Conservation (phyloP, 2,797 vertebrate species). For the Syngnathus rostellatus region DNA sequence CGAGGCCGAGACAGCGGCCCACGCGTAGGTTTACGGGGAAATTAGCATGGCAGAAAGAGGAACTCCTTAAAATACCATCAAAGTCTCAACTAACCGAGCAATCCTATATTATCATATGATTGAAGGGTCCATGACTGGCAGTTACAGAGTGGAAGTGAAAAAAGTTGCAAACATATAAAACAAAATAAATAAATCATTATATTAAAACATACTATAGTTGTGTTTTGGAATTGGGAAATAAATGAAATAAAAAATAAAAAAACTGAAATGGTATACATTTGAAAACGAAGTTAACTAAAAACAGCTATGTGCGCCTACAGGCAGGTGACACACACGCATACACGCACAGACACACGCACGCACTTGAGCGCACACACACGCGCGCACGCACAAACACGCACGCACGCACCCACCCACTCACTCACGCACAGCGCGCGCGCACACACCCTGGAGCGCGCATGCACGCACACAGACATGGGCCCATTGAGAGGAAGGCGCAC, state of each 20-base stretch:
- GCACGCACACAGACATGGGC: slow-evolving; percentile 22
- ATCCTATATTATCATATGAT: not conserved
- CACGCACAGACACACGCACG: not conserved
- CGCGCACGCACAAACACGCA: not conserved
- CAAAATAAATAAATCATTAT: not conserved
- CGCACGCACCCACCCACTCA: not conserved
- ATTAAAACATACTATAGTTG: not conserved
- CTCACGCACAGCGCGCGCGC: not conserved
- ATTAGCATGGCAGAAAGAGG: slow-evolving; percentile 55
- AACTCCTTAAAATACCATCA: slow-evolving; percentile 74
- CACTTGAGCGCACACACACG: not conserved
- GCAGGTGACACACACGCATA: not conserved
- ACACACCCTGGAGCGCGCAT: not conserved
- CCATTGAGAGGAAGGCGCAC: slow-evolving; percentile 54
- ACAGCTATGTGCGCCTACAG: not conserved
- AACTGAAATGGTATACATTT: not conserved
- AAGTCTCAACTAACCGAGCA: slow-evolving; percentile 53
- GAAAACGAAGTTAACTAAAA: not conserved
- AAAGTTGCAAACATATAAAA: not conserved
- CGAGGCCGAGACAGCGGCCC: slow-evolving; percentile 31
- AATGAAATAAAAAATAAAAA: too few species aligned
- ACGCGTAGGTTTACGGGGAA: slow-evolving; percentile 42
- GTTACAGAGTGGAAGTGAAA: not conserved
- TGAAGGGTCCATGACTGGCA: not conserved
- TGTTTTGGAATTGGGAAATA: not conserved